Evolutionary conservation across 1,140 invertebrate genomes (phyloP).

Genomic region (Glossosoma conforme): DNA sequence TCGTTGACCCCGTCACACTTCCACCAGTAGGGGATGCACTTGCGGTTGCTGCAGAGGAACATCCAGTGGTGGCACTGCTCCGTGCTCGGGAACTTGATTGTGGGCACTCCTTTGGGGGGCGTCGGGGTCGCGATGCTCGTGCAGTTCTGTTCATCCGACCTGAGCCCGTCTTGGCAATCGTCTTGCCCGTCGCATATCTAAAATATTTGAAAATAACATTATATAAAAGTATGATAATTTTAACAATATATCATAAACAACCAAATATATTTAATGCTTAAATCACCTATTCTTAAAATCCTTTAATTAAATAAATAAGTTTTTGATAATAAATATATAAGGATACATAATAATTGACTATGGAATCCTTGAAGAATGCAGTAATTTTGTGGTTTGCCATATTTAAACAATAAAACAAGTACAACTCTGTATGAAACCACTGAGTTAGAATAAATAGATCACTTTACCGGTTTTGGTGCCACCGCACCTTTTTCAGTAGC

Average conservation of each 20-base stretch:
- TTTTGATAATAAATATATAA: no score
- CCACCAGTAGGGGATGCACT: slow-evolving; percentile 84
- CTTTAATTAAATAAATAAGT: no score
- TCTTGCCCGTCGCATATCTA: slow-evolving; percentile 67
- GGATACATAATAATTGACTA: no score
- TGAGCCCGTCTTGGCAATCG: slow-evolving; percentile 58
- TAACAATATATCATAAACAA: background rate
- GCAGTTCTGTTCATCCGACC: slow-evolving; percentile 70
- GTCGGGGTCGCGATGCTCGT: slow-evolving; percentile 42
- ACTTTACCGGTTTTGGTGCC: no score
- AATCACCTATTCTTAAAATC: no score
- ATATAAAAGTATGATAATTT: background rate
- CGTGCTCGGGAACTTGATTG: slow-evolving; percentile 35
- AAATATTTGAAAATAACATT: background rate
- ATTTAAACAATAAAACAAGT: no score
- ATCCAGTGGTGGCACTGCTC: slow-evolving; percentile 68
- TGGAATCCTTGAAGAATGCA: no score
- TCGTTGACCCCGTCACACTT: slow-evolving; percentile 61
- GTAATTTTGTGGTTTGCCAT: no score
- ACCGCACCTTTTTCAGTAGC: no score
- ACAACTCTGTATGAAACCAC: no score
- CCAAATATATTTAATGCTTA: no score
- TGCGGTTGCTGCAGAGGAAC: slow-evolving; percentile 66
- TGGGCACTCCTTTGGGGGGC: slow-evolving; percentile 34
- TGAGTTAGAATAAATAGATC: no score